Percentiles rank a stretch among this genome's conserved stretches.
These are phyloP conservation scores for Sterrhoptilus dennistouni DNA, from an alignment of 2,113 vertebrate species.

Conservation along the genomic window DNA sequence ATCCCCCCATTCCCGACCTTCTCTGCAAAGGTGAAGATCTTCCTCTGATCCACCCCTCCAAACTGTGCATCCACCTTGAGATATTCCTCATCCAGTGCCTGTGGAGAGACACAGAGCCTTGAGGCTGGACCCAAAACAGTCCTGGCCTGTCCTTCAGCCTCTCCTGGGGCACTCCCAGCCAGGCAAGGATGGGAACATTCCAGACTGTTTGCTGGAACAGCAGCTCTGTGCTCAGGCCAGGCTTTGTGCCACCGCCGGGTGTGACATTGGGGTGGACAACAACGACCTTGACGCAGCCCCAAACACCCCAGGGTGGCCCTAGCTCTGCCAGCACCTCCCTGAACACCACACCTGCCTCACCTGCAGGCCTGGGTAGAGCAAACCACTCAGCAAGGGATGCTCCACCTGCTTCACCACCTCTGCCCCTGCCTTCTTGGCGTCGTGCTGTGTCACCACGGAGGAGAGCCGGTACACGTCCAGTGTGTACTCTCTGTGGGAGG, in stretches of 20 bases:
- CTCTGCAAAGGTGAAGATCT: conserved; percentile 97
- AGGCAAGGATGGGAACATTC: neutral
- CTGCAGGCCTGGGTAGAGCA: conserved; percentile 97
- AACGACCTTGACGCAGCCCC: neutral
- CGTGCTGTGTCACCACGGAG: conserved; percentile 91
- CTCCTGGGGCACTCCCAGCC: neutral
- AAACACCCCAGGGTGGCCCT: rapidly evolving
- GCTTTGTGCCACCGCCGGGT: neutral
- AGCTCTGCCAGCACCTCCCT: neutral
- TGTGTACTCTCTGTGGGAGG: conserved; percentile 86
- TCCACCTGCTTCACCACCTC: conserved; percentile 99
- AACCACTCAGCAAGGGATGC: conserved; percentile 92
- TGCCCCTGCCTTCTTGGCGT: conserved; percentile 95
- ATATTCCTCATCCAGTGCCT: conserved; percentile 97
- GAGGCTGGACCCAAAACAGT: neutral
- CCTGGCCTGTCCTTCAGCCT: neutral
- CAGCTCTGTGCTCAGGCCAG: neutral
- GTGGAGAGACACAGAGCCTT: neutral
- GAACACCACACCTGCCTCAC: neutral
- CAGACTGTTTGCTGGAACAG: rapidly evolving
- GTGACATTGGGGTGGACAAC: neutral
- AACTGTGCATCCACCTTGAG: conserved; percentile 96
- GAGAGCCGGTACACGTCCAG: conserved; percentile 94
- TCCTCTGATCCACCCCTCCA: conserved; percentile 96
- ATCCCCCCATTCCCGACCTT: conserved; percentile 78